These are phyloP conservation scores for Conus betulinus DNA, from an alignment of 1,140 invertebrate genomes.

Conservation along the genomic window DNA sequence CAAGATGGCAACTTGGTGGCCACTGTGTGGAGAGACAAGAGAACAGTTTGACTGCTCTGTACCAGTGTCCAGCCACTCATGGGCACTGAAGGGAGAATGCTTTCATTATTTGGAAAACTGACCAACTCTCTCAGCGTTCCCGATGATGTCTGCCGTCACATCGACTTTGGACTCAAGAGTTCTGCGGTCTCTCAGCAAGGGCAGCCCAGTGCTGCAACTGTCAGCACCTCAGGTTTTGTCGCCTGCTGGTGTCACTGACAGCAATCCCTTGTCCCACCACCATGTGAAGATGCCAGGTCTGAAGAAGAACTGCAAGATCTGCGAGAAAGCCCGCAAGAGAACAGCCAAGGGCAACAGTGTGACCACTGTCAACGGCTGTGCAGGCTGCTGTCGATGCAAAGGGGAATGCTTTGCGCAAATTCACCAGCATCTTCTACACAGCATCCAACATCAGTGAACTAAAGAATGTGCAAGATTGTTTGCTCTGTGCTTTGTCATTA, in stretches of 20 bases:
- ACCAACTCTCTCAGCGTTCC: neutral
- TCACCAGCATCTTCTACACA: neutral
- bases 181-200: neutral
- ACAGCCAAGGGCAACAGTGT: neutral
- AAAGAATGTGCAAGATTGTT: too few relatives aligned
- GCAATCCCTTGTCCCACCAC: neutral
- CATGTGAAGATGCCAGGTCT: neutral
- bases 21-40: slow-evolving; percentile 27
- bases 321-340: neutral
- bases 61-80: slow-evolving; percentile 32
- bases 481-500: too few relatives aligned
- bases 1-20: slow-evolving; percentile 27
- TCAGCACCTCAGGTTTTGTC: neutral
- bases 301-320: slow-evolving; percentile 8
- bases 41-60: slow-evolving; percentile 20
- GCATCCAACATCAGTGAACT: too few relatives aligned
- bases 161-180: slow-evolving; percentile 2
- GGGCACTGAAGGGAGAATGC: neutral
- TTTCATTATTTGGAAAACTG: too few relatives aligned
- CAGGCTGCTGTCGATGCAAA: neutral
- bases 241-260: neutral
- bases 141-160: neutral
- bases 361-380: slow-evolving; percentile 12
- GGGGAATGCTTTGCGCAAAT: neutral
- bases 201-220: too few relatives aligned